Evolutionary conservation across 2,888 invertebrate genomes (phyloP).

Genomic region (Tiliacea aurago): DNA sequence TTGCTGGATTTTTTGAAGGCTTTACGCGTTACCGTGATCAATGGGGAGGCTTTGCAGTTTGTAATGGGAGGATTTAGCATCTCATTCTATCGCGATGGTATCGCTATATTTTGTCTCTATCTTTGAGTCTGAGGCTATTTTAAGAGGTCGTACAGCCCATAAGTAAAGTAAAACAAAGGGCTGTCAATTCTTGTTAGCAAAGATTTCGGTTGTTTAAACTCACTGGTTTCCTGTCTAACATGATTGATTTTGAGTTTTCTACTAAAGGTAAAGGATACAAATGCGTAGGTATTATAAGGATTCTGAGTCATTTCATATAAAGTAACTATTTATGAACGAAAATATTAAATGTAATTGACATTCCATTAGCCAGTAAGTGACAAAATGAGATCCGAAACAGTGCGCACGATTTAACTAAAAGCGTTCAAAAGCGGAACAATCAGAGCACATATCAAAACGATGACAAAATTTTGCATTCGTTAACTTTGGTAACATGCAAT

Average conservation of each 20-base stretch:
- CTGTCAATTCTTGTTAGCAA: constrained; percentile 85
- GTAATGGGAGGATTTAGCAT: constrained; percentile 81
- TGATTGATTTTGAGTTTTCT: constrained; percentile 73
- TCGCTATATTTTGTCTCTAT: constrained; percentile 69
- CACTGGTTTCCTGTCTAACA: constrained; percentile 70
- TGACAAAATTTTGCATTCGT: constrained; percentile 43
- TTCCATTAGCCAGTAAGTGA: constrained; percentile 30
- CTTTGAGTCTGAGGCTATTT: constrained; percentile 75
- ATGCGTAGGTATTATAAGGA: not conserved
- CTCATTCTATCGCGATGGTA: constrained; percentile 69
- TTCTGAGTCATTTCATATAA: not conserved
- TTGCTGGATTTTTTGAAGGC: constrained; percentile 88
- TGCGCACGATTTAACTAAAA: constrained; percentile 39
- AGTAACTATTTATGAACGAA: not conserved
- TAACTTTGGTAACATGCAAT: constrained; percentile 50
- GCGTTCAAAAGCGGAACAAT: constrained; percentile 38
- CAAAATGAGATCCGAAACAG: constrained; percentile 32
- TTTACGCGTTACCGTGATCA: constrained; percentile 88
- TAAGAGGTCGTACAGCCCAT: constrained; percentile 74
- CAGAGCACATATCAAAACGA: constrained; percentile 38
- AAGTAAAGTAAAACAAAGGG: constrained; percentile 68
- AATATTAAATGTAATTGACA: constrained; percentile 6
- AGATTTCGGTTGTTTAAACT: constrained; percentile 76
- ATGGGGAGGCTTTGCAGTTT: constrained; percentile 86
- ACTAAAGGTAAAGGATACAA: constrained; percentile 16